Evolutionary conservation across 1,140 invertebrate genomes (phyloP).

Genomic region (Episyrphus balteatus): DNA sequence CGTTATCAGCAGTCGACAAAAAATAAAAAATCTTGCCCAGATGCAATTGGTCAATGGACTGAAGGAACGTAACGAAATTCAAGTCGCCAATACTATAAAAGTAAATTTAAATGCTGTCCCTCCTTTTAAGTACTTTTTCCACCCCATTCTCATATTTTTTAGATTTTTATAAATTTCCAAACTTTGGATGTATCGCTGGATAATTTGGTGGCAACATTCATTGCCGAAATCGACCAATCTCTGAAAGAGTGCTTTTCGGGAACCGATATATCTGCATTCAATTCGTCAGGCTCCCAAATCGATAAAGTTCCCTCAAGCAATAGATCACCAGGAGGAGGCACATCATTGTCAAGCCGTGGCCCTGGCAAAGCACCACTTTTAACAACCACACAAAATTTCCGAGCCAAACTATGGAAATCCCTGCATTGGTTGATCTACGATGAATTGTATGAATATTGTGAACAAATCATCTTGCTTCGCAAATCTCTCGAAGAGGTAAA

Average conservation of each 20-base stretch:
- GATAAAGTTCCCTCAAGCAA: slow-evolving; percentile 8
- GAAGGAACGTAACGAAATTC: slow-evolving; percentile 28
- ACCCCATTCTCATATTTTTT: too few relatives aligned
- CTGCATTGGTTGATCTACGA: slow-evolving; percentile 67
- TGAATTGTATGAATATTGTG: slow-evolving; percentile 54
- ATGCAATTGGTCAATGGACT: slow-evolving; percentile 32
- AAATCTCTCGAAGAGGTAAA: slow-evolving; percentile 26
- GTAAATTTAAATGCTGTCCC: too few relatives aligned
- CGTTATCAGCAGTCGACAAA: slow-evolving; percentile 25
- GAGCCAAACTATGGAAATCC: slow-evolving; percentile 64
- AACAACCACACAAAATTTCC: slow-evolving; percentile 57
- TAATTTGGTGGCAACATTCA: slow-evolving; percentile 29
- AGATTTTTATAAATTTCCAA: slow-evolving; percentile 36
- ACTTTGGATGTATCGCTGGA: slow-evolving; percentile 29
- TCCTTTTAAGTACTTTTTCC: too few relatives aligned
- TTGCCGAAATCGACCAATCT: slow-evolving; percentile 30
- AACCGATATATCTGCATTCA: slow-evolving; percentile 31
- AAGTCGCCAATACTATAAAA: slow-evolving; percentile 32
- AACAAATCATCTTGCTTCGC: slow-evolving; percentile 46
- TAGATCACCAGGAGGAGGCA: slow-evolving; percentile 5
- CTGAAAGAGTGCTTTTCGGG: slow-evolving; percentile 35
- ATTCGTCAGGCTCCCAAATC: slow-evolving; percentile 9
- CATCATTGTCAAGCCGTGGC: slow-evolving; percentile 34
- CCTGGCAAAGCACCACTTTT: slow-evolving; percentile 56
- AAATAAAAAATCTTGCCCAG: slow-evolving; percentile 29